Base-by-base conservation (phyloP, 2,888 invertebrate species). In the Disparrhopalites patrizii region DNA sequence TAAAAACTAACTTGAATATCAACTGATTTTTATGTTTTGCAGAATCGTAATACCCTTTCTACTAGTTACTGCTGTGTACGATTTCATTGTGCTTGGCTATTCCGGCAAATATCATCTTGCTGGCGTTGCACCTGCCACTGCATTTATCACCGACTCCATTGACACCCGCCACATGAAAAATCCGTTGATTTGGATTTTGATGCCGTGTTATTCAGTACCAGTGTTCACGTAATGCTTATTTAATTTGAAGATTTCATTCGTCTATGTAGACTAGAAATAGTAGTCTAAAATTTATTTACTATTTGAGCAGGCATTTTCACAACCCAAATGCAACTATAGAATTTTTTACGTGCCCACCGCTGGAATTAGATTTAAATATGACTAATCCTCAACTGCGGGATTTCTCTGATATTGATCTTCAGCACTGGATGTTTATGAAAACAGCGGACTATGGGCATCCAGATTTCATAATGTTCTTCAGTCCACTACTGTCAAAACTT, bases 171-270 rank as follows among this genome's bases (percentile, higher is more conserved):
- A 57, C 25, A 36, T 66, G 15, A 30, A 40, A 2, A 13, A 47
- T 25, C 70, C 72, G 20, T 47, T 36, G 10, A 66, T 72, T 23
- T 74, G 73, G 40, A 93, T 92, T 80, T 82, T 95, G 27, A 94
- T 91, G 86, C 95, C 95, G 0, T 97, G 97, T 77, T 95, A 97
- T 80, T 90, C 93, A 4, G 93, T 93, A 0, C 96, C 96, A 0
- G 83, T 89, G 13, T 91, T 91, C 79, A 88, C 88, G 91, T 90
- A 79, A 75, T 68, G 68, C 23, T 40, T 27, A 31, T 40, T n/a
- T 20, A 30, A n/a, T 50, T 50, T 18, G 15, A 3, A 5, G 4
- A 13, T 2, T 5, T 13, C 20, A 18, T 5, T 5, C 2, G 20
- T 50, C 13, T 36, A 3, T 38, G n/a, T 38, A 38, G 18, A n/a